Percentiles rank a stretch among this genome's conserved stretches.
These are phyloP conservation scores for Nomada hirtipes DNA, from an alignment of 2,888 invertebrate species.

Conservation along the genomic window DNA sequence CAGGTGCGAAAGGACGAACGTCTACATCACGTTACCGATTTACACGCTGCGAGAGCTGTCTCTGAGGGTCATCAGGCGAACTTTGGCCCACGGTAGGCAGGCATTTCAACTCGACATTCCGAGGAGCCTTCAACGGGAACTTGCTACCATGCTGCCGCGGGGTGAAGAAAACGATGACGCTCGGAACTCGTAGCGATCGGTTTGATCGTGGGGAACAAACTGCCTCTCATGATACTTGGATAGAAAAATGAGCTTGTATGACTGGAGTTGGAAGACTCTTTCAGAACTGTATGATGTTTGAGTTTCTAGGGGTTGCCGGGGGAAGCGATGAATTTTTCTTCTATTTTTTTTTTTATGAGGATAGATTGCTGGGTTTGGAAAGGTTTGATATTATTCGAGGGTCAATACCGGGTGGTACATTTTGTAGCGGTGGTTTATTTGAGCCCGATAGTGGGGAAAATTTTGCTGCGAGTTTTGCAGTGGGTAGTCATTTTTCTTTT, in stretches of 20 bases:
- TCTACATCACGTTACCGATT: slow-evolving; percentile 76
- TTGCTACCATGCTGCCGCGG: slow-evolving; percentile 72
- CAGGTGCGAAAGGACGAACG: slow-evolving; percentile 67
- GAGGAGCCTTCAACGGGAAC: slow-evolving; percentile 76
- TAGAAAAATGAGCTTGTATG: not conserved
- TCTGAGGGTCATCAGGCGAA: slow-evolving; percentile 74
- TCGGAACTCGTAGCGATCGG: slow-evolving; percentile 8
- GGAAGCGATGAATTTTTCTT: slow-evolving; percentile 8
- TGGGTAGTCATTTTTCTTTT: too few relatives aligned
- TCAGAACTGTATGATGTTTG: not conserved
- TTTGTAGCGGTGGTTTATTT: too few relatives aligned
- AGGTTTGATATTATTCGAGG: too few relatives aligned
- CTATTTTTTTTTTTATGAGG: too few relatives aligned
- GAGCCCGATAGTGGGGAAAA: too few relatives aligned
- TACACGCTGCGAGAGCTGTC: slow-evolving; percentile 75
- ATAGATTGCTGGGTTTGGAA: too few relatives aligned
- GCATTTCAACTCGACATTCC: slow-evolving; percentile 79
- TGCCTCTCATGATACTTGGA: not conserved
- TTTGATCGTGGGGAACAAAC: not conserved
- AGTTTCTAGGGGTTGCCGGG: not conserved
- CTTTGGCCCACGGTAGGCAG: slow-evolving; percentile 71
- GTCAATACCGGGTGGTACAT: too few relatives aligned
- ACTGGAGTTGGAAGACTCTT: not conserved
- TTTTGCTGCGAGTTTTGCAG: too few relatives aligned
- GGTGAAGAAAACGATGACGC: not conserved